These are phyloP conservation scores for Eufriesea mexicana DNA, from an alignment of 1,140 invertebrate species.

Conservation along the genomic window DNA sequence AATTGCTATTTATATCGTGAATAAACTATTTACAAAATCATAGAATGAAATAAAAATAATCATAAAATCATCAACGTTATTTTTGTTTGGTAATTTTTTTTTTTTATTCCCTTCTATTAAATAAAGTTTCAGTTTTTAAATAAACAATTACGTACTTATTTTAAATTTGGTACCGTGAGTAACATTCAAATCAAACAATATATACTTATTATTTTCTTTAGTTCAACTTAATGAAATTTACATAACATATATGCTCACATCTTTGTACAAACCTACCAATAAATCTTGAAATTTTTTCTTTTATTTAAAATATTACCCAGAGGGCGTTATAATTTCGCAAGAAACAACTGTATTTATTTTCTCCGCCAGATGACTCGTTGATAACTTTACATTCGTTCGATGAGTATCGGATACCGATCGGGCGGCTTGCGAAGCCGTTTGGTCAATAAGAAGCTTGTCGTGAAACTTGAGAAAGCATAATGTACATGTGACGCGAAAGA, in stretches of 20 bases:
- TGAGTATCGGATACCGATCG: conserved; percentile 48
- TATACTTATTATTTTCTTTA: too few species aligned
- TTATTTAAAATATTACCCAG: too few species aligned
- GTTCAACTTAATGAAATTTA: too few species aligned
- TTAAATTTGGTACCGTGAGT: too few species aligned
- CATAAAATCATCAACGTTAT: too few species aligned
- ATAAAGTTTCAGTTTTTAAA: neutral
- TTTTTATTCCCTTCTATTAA: neutral
- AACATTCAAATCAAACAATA: too few species aligned
- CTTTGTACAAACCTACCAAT: too few species aligned
- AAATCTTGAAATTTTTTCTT: too few species aligned
- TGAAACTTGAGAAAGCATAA: conserved; percentile 28
- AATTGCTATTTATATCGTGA: neutral
- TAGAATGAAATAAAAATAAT: neutral
- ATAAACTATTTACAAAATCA: neutral
- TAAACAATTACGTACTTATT: neutral
- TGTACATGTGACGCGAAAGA: conserved; percentile 20
- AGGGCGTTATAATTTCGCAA: too few species aligned
- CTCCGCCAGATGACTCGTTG: conserved; percentile 25
- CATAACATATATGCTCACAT: too few species aligned
- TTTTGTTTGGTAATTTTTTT: too few species aligned
- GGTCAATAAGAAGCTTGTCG: conserved; percentile 50
- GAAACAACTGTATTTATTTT: neutral
- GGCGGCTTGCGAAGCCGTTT: conserved; percentile 44
- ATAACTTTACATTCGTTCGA: conserved; percentile 39